Conservation (phyloP, 1,140 invertebrate species). For the Meloidogyne chitwoodi region DNA sequence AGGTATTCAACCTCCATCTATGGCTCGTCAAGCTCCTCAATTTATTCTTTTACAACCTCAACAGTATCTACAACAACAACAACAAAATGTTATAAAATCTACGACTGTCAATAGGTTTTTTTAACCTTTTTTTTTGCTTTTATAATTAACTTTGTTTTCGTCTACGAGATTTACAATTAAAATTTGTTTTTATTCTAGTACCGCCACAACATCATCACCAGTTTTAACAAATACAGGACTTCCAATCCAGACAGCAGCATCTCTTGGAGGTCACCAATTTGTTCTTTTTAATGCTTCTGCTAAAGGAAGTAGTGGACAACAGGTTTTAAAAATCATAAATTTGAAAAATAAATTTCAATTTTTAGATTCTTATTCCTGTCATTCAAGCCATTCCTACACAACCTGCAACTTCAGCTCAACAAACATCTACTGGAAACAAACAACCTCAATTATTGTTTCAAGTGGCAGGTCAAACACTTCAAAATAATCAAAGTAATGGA, state of each 20-base stretch:
- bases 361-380: slow-evolving; percentile 26
- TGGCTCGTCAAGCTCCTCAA: neutral
- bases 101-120: neutral
- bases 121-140: too few species aligned
- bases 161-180: too few species aligned
- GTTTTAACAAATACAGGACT: neutral
- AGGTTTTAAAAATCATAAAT: neutral
- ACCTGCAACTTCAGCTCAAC: neutral
- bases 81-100: neutral
- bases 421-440: neutral
- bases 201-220: neutral
- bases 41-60: neutral
- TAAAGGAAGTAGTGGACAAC: neutral
- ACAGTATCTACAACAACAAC: neutral
- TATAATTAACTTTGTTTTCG: too few species aligned
- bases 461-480: slow-evolving; percentile 6
- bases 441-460: slow-evolving; percentile 22
- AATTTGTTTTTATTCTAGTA: neutral
- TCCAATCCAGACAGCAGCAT: neutral
- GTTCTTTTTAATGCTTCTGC: neutral
- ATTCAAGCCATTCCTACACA: slow-evolving; percentile 19
- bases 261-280: neutral
- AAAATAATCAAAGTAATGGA: slow-evolving; percentile 21
- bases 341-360: neutral
- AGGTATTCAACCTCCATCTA: neutral